A percentile compares a stretch with the other conserved stretches of the same genome.
These are phyloP conservation scores for Macroteleia sp. DNA, from an alignment of 2,888 invertebrate genomes.

Conservation along the genomic window DNA sequence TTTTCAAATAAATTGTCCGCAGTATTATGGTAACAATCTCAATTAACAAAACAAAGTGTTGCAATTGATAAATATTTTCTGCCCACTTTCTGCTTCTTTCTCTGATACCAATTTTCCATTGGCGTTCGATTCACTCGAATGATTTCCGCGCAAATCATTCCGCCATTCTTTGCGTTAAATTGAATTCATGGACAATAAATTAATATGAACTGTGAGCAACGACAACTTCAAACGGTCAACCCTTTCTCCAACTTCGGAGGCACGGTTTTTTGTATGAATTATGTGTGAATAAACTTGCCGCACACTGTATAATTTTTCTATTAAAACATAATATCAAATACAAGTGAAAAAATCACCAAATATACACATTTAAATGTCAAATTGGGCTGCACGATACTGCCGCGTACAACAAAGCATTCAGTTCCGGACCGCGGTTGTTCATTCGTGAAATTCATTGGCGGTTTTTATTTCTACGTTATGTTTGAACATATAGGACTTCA, in stretches of 20 bases:
- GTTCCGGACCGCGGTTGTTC: constrained; percentile 44
- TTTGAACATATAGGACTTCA: constrained; percentile 39
- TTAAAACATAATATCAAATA: constrained; percentile 50
- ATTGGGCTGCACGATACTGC: constrained; percentile 49
- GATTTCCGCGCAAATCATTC: constrained; percentile 64
- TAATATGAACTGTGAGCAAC: constrained; percentile 71
- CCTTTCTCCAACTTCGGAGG: constrained; percentile 20
- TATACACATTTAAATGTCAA: constrained; percentile 67
- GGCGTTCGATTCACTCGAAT: constrained; percentile 70
- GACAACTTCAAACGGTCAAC: constrained; percentile 56
- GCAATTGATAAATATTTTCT: constrained; percentile 35
- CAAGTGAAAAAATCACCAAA: constrained; percentile 33
- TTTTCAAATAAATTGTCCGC: constrained; percentile 8
- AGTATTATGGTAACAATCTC: constrained; percentile 30
- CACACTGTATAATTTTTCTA: constrained; percentile 47
- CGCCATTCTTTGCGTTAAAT: constrained; percentile 74
- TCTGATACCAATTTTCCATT: constrained; percentile 43
- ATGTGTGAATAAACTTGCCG: constrained; percentile 29
- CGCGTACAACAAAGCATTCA: constrained; percentile 54
- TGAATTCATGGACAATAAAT: constrained; percentile 73
- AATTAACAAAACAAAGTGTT: constrained; percentile 21
- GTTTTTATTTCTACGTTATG: constrained; percentile 50
- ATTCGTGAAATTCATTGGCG: constrained; percentile 62
- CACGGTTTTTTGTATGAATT: constrained; percentile 20
- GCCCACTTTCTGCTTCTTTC: constrained; percentile 43